Base-by-base conservation (phyloP, 2,888 invertebrate genomes). In the Aromia moschata region DNA sequence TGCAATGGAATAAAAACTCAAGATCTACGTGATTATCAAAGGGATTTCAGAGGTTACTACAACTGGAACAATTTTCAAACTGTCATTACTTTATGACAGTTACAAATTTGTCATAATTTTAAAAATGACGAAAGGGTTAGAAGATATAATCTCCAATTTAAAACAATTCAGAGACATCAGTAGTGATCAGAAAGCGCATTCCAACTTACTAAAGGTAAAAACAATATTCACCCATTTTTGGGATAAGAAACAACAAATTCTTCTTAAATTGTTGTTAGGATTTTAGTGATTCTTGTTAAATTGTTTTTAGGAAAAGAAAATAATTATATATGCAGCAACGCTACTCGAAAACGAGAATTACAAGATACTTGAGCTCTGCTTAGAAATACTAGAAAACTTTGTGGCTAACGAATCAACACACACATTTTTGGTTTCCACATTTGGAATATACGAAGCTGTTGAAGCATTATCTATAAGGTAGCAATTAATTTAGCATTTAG, bases 371-470 rank as follows among this genome's bases (percentile, higher is more conserved):
- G 43, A 44, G 14, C 53, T 74, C 4, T 73, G 71, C 54, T 61
- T 76, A 47, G 73, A 74, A 43, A 70, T 75, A 52, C 46, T 76
- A 12, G 71, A 72, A 49, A 68, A 71, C 55, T 67, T 75, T 3
- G 45, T 69, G 14, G 41, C 56, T 7, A 74, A 75, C 46, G 65
- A 71, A 30, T 56, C 60, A 10, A 57, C 47, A 10, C 72, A 72
- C 47, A 16, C 45, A n/a, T 43, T 54, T 15, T 41, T 76, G 17
- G 40, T 73, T 5, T 55, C 61, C 4, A 74, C 70, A 1, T 76
- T 74, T 58, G 76, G 75, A 4, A 60, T 74, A 15, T 71, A 73
- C 52, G 76, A 76, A 64, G 69, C 75, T 15, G 38, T 76, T 46
- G 74, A 75, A 67, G 63, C 70, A 5, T 40, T 75, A 11, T 62